Evolutionary conservation across 2,888 invertebrate genomes (phyloP), one percentile per base, ranked within the genome.

Genomic region (Chironomus tentans): DNA sequence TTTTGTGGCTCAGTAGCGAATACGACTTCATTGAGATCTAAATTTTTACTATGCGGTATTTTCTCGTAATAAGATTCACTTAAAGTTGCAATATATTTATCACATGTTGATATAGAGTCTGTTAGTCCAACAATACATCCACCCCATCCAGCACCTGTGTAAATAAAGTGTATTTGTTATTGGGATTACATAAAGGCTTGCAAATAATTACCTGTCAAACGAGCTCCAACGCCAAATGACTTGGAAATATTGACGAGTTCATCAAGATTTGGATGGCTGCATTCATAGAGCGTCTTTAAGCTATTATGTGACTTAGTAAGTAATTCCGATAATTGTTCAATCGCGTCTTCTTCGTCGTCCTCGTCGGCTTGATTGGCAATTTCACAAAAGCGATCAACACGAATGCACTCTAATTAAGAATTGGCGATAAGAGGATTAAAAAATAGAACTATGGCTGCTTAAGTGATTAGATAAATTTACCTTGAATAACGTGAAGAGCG

Each of bases 241-340:
- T 87, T 86, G 7, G 92, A 93, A 80, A 92, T 83, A 46, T 90
- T 86, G 21, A 97, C 94, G 22, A 98, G 87, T 76, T 86, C 85
- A 83, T 99, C 97, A 78, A 98, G 86, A 80, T 92, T 90, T 1
- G 90, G 88, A 85, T 97, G 95, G 76, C 97, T 97, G 84, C 98
- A 98, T 82, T 98, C 94, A 83, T 97, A 99, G 3, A 93, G 85
- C 77, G 90, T 88, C 77, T 90, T 87, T 73, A 98, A 88, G 81
- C 97, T 98, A 50, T 86, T 85, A 82, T 99, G 98, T 80, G 98
- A 98, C 76, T 89, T 88, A 69, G 89, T 88, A 95, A 99, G 97
- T 71, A 98, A 86, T 77, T 85, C 82, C 0, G 97, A 97, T 70
- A 98, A 85, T 68, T 85, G 83, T 65, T 82, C 80, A 50, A 92